Conservation (phyloP, 1,140 invertebrate genomes). For the Maconellicoccus hirsutus region DNA sequence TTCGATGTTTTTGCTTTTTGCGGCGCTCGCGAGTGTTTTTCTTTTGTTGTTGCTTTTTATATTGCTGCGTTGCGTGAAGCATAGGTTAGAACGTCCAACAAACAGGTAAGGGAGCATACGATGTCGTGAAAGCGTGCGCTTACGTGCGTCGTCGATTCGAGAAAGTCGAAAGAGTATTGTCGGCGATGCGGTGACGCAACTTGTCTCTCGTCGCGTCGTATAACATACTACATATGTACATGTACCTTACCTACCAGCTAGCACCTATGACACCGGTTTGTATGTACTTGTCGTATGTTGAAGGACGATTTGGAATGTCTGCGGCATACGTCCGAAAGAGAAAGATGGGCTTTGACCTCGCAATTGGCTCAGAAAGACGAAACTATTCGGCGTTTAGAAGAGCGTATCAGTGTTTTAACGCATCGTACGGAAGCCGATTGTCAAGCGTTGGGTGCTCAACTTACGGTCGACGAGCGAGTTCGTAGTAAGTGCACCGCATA, state of each 20-base stretch:
- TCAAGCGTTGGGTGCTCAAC: slow-evolving; percentile 32
- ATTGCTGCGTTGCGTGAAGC: too few relatives aligned
- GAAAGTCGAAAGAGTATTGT: too few relatives aligned
- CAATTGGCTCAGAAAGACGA: slow-evolving; percentile 49
- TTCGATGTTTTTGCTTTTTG: neutral
- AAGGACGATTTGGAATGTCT: slow-evolving; percentile 56
- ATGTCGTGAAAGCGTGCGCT: too few relatives aligned
- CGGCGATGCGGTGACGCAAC: too few relatives aligned
- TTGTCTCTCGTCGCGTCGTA: too few relatives aligned
- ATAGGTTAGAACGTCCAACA: too few relatives aligned
- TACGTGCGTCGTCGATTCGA: too few relatives aligned
- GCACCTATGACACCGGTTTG: too few relatives aligned
- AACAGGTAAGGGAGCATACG: too few relatives aligned
- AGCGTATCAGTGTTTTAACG: slow-evolving; percentile 51
- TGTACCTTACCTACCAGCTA: too few relatives aligned
- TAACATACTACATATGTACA: too few relatives aligned
- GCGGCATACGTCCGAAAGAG: slow-evolving; percentile 48
- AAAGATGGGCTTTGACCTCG: slow-evolving; percentile 44
- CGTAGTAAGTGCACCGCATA: slow-evolving; percentile 27
- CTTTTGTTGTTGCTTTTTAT: too few relatives aligned
- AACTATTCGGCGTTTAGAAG: slow-evolving; percentile 47
- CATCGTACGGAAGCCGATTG: slow-evolving; percentile 36
- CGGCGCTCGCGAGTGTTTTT: neutral
- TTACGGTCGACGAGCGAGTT: slow-evolving; percentile 46
- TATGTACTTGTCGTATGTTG: neutral